phyloP scores from a whole-genome alignment of 2,113 vertebrate genomes.

The Crotalus helleri region DNA sequence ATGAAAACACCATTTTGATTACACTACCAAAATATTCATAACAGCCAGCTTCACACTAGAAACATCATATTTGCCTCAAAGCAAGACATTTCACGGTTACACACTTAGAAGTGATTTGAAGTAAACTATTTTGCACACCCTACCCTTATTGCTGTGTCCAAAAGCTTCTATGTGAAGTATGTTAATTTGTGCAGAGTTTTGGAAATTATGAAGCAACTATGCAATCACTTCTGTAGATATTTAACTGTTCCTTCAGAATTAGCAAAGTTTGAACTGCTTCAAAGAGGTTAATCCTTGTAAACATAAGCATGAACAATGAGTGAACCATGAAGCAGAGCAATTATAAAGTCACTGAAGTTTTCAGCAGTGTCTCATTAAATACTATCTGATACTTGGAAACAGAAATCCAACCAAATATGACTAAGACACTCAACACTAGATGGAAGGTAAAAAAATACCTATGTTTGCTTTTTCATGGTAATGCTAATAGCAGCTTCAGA shows the following conservation, averaged over 20 bases:
- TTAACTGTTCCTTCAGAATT: neutral
- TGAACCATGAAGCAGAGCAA: neutral
- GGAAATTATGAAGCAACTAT: neutral
- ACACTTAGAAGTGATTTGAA: neutral
- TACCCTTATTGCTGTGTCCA: neutral
- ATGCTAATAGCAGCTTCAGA: neutral
- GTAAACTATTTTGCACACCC: neutral
- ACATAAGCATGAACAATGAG: neutral
- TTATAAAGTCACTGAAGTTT: neutral
- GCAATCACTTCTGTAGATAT: neutral
- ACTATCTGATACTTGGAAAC: neutral
- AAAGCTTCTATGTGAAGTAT: neutral
- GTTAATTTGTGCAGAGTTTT: neutral
- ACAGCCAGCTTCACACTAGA: neutral
- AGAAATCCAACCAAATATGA: neutral
- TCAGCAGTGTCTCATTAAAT: neutral
- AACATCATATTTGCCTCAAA: neutral
- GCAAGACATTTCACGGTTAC: neutral
- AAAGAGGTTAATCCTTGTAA: neutral
- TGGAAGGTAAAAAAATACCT: neutral
- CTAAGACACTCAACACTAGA: neutral
- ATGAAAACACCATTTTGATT: neutral
- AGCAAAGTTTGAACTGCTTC: neutral
- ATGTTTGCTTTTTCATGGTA: neutral
- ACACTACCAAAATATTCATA: neutral